Base-by-base conservation (phyloP, 2,888 invertebrate species). In the Abrostola triplasia region DNA sequence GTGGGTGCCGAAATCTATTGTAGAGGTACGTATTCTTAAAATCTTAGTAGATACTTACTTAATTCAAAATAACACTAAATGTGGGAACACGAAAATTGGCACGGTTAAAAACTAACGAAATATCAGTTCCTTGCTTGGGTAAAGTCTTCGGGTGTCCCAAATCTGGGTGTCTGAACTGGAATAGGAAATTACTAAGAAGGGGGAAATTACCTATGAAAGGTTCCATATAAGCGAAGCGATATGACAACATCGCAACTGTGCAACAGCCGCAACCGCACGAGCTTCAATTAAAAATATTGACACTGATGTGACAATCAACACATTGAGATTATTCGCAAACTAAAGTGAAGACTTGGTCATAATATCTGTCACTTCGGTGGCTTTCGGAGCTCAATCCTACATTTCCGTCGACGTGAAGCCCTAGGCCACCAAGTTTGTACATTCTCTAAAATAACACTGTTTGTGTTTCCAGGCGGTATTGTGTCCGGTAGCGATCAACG, bases 1-100 rank as follows among this genome's bases (percentile, higher is more conserved):
- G 1, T 97, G 97, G 96, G 90, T 96, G 47, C 96, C 97, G 0
- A 97, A 97, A 83, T 96, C 96, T 42, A 96, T 97, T 60, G 97
- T 97, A 0, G 96, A 96, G 95, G 97, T 95, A 82, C 57, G 67
- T 54, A 50, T 10, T 13, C n/a, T 35, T 8, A 48, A 40, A 1
- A 4, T 24, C 11, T 11, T 5, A 24, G 42, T 42, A n/a, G n/a
- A n/a, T n/a, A 13, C 24, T 24, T 24, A 24, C 4, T 2, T 24
- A 24, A 24, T 24, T 24, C 24, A 24, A 24, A 24, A 24, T 24
- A n/a, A n/a, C n/a, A n/a, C n/a, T n/a, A n/a, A n/a, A n/a, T n/a
- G n/a, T n/a, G n/a, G n/a, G n/a, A n/a, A n/a, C n/a, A n/a, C n/a
- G n/a, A n/a, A n/a, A n/a, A n/a, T n/a, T n/a, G n/a, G n/a, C n/a